phyloP scores from a whole-genome alignment of 2,797 vertebrate species.

The Syndactyla subalaris region DNA sequence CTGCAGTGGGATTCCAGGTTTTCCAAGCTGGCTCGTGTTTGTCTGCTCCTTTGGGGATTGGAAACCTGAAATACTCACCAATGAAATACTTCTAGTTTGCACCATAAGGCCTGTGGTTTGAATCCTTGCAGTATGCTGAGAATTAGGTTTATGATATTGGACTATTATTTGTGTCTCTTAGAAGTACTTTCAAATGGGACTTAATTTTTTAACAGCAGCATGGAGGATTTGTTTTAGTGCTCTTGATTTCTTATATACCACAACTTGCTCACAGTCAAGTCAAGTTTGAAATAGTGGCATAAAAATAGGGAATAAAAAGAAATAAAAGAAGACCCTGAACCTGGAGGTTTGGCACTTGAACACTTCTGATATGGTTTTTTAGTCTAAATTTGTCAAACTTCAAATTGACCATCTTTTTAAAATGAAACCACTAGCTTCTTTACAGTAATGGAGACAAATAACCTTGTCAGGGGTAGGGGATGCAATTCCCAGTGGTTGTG shows the following conservation, averaged over 20 bases:
- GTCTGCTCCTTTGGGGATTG: not conserved
- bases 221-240: not conserved
- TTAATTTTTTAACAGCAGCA: not conserved
- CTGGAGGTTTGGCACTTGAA: not conserved
- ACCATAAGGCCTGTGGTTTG: not conserved
- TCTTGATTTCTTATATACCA: not conserved
- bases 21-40: not conserved
- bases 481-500: not conserved
- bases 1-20: not conserved
- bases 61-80: not conserved
- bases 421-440: not conserved
- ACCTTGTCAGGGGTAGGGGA: not conserved
- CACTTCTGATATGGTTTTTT: not conserved
- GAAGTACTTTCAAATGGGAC: not conserved
- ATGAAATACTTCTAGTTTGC: not conserved
- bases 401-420: not conserved
- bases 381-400: not conserved
- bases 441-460: not conserved
- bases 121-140: not conserved
- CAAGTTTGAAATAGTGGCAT: not conserved
- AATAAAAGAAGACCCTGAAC: not conserved
- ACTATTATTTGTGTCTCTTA: not conserved
- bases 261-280: not conserved
- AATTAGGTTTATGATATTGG: not conserved
- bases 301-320: not conserved